Base-by-base conservation (phyloP, 2,113 vertebrate genomes). In the Pogonocichla stellata region DNA sequence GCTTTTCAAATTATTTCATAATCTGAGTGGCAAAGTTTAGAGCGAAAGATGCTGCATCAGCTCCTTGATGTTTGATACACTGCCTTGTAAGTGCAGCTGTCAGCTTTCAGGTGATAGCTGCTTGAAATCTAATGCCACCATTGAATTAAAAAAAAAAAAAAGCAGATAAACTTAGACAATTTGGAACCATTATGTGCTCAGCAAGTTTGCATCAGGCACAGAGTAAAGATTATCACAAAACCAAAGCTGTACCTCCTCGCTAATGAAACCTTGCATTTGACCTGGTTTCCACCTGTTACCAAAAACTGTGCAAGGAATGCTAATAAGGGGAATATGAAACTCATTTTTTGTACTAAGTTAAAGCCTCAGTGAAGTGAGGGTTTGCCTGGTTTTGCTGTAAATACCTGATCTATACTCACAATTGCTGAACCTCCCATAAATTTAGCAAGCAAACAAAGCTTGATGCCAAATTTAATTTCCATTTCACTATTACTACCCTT, bases 201-300 rank as follows among this genome's bases (percentile, higher is more conserved):
- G 80, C 22, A 90, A 71, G 18, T 87, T 92, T 96, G 23, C 58
- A 58, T 91, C 83, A 89, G 82, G 84, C 29, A 80, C 66, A 90
- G 29, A 71, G 65, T 42, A 92, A 85, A 85, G 33, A 29, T 9
- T 80, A 50, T n/a, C 82, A 20, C 64, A 93, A 95, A 96, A 42
- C 33, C 22, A 61, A 83, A 95, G 48, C 58, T 77, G 26, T 70
- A 69, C 86, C 64, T 95, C 26, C 66, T 89, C 80, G 51, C 33
- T 84, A 92, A 92, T 77, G 86, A 95, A 80, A 96, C 45, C 67
- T 95, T 64, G 79, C 40, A 50, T 86, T 95, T 95, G 82, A 95
- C 86, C 82, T 38, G 38, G 51, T 24, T 81, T 79, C 73, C 60
- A 95, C 73, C 75, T 93, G 50, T 58, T 61, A 75, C 69, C 84